Conservation (phyloP, 2,113 vertebrate genomes). For the Podarcis raffonei region DNA sequence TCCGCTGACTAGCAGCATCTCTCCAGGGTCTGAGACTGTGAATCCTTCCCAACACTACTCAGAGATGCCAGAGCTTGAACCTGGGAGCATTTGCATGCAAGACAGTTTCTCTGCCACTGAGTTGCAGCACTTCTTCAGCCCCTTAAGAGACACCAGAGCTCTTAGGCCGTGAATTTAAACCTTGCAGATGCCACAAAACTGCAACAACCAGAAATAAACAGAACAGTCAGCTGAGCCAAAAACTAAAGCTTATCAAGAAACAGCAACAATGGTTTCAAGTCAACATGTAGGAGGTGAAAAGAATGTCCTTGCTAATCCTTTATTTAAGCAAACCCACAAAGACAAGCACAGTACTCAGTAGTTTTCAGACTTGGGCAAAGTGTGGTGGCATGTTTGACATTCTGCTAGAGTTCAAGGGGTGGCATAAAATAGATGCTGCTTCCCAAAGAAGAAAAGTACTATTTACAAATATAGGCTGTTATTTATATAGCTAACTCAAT, state of each 20-base stretch:
- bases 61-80: too few species aligned
- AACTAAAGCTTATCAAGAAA: constrained; percentile 17
- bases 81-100: too few species aligned
- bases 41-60: too few species aligned
- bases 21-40: too few species aligned
- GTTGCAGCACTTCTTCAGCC: too few species aligned
- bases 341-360: constrained; percentile 25
- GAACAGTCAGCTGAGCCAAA: constrained; percentile 26
- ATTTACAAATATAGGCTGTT: constrained; percentile 19
- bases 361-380: constrained; percentile 16
- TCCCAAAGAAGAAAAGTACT: constrained; percentile 14
- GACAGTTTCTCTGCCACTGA: too few species aligned
- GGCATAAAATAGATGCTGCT: neutral
- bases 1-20: too few species aligned
- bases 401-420: constrained; percentile 22
- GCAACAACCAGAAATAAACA: neutral
- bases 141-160: neutral
- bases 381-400: constrained; percentile 20
- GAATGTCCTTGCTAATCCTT: constrained; percentile 24
- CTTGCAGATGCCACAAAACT: neutral
- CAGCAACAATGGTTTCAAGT: constrained; percentile 23
- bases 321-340: constrained; percentile 1
- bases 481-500: constrained; percentile 21
- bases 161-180: neutral
- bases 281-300: constrained; percentile 37